phyloP scores from a whole-genome alignment of 2,113 vertebrate species.

The Gambusia affinis region DNA sequence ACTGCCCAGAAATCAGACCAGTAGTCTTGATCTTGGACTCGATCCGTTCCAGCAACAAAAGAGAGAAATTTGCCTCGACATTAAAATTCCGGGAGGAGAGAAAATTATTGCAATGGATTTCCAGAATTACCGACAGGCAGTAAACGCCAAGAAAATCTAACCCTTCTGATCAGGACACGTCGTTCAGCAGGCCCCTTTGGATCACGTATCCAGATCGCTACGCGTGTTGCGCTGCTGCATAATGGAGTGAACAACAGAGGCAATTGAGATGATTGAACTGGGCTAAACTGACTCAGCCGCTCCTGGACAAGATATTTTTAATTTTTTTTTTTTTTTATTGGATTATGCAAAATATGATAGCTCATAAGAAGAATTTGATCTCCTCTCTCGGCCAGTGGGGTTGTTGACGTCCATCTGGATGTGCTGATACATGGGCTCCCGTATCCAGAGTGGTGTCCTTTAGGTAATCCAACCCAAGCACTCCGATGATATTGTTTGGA shows the following conservation, averaged over 20 bases:
- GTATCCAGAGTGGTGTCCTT: constrained; percentile 43
- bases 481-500: constrained; percentile 31
- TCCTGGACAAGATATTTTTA: constrained; percentile 39
- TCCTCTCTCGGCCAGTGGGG: constrained; percentile 29
- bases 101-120: constrained; percentile 49
- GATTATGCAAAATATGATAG: constrained; percentile 70
- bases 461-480: constrained; percentile 50
- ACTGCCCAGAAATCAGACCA: constrained; percentile 55
- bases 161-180: constrained; percentile 34
- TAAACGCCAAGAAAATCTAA: constrained; percentile 52
- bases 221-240: constrained; percentile 37
- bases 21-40: constrained; percentile 57
- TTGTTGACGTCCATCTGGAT: constrained; percentile 53
- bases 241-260: constrained; percentile 39
- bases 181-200: constrained; percentile 9
- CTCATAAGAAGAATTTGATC: constrained; percentile 56
- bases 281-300: constrained; percentile 36
- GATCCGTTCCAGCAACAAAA: constrained; percentile 61
- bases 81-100: constrained; percentile 53
- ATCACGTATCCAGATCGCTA: constrained; percentile 44
- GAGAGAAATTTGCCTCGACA: constrained; percentile 63
- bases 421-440: constrained; percentile 57
- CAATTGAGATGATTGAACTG: constrained; percentile 62
- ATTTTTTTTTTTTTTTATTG: constrained; percentile 27
- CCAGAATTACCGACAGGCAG: constrained; percentile 63